Conservation (phyloP, 2,113 vertebrate genomes). For the Erythrolamprus reginae region DNA sequence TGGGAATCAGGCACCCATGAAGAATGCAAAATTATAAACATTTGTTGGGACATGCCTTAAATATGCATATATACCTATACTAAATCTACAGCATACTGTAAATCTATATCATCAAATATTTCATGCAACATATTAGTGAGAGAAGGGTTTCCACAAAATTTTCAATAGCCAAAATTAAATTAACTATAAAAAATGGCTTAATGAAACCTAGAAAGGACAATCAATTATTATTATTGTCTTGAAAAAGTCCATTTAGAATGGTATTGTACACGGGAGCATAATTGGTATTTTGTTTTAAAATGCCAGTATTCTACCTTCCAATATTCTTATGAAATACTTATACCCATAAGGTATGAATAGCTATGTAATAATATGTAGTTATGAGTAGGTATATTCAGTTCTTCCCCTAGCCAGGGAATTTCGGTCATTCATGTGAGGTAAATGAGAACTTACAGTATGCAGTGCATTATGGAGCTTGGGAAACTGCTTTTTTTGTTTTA, state of each 20-base stretch:
- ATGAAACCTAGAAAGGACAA: background rate
- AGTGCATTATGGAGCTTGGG: background rate
- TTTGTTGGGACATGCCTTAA: background rate
- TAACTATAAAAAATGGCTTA: background rate
- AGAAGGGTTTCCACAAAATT: constrained; percentile 6
- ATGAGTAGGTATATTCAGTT: background rate
- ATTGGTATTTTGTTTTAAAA: background rate
- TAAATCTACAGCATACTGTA: background rate
- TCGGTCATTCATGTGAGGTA: background rate
- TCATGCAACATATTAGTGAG: background rate
- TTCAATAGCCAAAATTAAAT: background rate
- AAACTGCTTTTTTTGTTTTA: background rate
- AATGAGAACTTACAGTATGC: background rate
- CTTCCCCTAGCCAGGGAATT: background rate
- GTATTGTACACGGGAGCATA: background rate
- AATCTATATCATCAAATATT: background rate
- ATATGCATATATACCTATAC: background rate
- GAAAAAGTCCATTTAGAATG: background rate
- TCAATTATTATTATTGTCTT: background rate
- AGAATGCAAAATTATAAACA: constrained; percentile 14
- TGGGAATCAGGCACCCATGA: constrained; percentile 2
- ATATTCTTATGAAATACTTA: background rate
- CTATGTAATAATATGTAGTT: background rate
- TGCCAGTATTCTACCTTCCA: background rate
- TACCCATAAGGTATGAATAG: background rate